phyloP scores from a whole-genome alignment of 1,140 invertebrate species.

The Metopolophium dirhodum region DNA sequence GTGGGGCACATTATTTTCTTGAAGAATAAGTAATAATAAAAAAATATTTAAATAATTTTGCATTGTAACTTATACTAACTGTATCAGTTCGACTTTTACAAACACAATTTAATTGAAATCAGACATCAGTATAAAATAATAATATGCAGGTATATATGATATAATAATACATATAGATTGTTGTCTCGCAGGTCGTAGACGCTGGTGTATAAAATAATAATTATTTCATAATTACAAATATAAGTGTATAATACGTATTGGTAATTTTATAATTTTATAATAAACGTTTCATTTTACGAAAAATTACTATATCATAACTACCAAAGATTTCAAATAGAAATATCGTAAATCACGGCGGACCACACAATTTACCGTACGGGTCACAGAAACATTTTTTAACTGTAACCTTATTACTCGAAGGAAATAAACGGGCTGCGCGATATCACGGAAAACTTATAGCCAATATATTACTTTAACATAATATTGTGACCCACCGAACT shows the following conservation, averaged over 20 bases:
- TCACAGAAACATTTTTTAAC: not conserved
- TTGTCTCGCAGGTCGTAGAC: not conserved
- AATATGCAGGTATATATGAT: not conserved
- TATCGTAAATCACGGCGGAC: not conserved
- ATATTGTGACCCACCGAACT: not conserved
- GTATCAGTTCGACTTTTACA: not conserved
- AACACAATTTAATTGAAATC: not conserved
- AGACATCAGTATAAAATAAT: too few species aligned
- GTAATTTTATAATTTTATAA: not conserved
- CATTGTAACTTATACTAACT: too few species aligned
- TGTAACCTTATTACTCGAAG: not conserved
- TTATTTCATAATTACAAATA: not conserved
- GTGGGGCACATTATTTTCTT: too few species aligned
- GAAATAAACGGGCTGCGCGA: not conserved
- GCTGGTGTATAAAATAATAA: too few species aligned
- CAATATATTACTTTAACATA: not conserved
- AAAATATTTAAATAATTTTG: too few species aligned
- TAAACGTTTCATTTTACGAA: not conserved
- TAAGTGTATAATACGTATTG: not conserved
- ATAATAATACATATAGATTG: not conserved
- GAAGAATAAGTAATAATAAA: too few species aligned
- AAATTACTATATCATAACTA: not conserved
- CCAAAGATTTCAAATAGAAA: not conserved
- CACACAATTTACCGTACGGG: not conserved
- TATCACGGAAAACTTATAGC: not conserved